Base-by-base conservation (phyloP, 1,140 invertebrate species). In the Drosophila burlai region DNA sequence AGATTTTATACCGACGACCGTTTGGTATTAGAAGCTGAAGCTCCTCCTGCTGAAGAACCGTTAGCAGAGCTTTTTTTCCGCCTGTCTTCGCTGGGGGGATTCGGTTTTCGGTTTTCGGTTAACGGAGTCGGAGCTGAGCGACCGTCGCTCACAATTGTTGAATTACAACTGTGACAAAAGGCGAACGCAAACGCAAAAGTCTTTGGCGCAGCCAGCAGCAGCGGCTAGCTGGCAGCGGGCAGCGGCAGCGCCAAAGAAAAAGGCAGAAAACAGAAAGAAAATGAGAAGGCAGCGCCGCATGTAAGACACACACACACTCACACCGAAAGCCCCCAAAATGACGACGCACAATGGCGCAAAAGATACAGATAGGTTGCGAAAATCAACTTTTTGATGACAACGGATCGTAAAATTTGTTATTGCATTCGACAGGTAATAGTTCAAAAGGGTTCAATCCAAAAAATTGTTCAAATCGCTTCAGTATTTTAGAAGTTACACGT, bases 81-180 rank as follows among this genome's bases (percentile, higher is more conserved):
- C 38, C 50, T 52, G 54, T 58, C 58, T 67, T 63, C 9, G 34
- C 46, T 49, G 15, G 47, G 49, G 49, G 49, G 13, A 7, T 7
- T 31, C 29, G 29, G 29, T 26, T 7, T 40, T 64, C 9, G 34
- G 52, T 26, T 24, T 63, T 63, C 29, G 49, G 15, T 31, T 65
- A 34, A 21, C 38, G 40, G 46, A 50, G 26, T 65, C 59, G 47
- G 68, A 66, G 61, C 65, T 68, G 69, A 69, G 73, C 87, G 83
- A 79, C 83, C 83, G 83, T 77, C 64, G 64, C 83, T 91, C 85
- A 83, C 87, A 83, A 86, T 76, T 91, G 83, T 81, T 89, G 80
- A 91, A 91, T 89, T 91, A 89, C 91, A 91, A 87, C 81, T 91
- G 87, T 89, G 83, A 89, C 89, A 91, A 91, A 79, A 79, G 59